These are phyloP conservation scores for Procambarus virginalis DNA, from an alignment of 1,140 invertebrate species.

Conservation along the genomic window DNA sequence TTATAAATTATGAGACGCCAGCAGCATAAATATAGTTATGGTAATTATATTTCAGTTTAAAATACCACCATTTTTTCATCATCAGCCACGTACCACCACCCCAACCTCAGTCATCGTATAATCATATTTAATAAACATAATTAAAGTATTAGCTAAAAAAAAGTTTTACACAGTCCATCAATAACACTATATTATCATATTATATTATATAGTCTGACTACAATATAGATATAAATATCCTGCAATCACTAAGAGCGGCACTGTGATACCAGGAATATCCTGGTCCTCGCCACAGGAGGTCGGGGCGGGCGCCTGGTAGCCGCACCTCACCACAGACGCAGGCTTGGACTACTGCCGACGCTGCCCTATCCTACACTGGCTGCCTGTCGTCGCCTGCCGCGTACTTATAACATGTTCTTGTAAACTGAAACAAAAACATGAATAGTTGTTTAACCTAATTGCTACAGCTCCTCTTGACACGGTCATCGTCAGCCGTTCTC, in stretches of 20 bases:
- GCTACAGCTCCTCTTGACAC: too few species aligned
- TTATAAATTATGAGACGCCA: neutral
- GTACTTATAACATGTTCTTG: too few species aligned
- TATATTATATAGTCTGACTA: neutral
- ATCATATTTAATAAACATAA: neutral
- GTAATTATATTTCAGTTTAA: neutral
- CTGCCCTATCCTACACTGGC: neutral
- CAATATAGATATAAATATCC: neutral
- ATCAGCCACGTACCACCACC: neutral
- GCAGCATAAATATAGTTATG: neutral
- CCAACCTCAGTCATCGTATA: neutral
- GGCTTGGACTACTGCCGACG: too few species aligned
- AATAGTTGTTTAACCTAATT: too few species aligned
- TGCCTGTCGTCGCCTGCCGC: neutral
- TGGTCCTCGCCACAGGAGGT: neutral
- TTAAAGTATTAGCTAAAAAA: neutral
- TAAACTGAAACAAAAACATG: too few species aligned
- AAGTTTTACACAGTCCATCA: neutral
- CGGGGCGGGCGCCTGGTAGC: neutral
- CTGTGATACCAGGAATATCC: neutral
- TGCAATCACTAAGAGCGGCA: neutral
- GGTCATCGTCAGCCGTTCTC: too few species aligned
- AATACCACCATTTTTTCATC: neutral
- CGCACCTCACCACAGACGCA: neutral
- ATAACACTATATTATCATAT: neutral